Evolutionary conservation across 2,888 invertebrate genomes (phyloP).

Genomic region (Eilema sororculum): DNA sequence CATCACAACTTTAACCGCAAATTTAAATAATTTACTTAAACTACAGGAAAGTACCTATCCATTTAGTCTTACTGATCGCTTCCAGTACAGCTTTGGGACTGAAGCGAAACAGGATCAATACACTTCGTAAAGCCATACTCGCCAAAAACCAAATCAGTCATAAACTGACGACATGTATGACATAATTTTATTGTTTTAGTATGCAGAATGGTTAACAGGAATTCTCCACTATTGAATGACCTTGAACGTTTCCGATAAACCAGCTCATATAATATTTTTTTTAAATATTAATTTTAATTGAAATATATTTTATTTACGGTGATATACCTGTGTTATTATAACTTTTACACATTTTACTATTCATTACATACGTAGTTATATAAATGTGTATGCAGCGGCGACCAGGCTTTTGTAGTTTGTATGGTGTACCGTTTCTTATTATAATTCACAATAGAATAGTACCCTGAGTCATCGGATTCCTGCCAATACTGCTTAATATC

Average conservation of each 20-base stretch:
- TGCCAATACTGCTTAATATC: no score
- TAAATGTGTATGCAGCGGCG: no score
- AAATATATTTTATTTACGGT: neutral
- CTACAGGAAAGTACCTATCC: no score
- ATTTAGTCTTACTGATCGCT: neutral
- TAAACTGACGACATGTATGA: slow-evolving; percentile 40
- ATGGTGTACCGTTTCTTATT: no score
- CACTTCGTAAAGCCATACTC: slow-evolving; percentile 20
- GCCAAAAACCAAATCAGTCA: slow-evolving; percentile 28
- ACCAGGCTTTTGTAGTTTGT: no score
- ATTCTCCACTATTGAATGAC: slow-evolving; percentile 27
- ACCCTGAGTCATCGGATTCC: no score
- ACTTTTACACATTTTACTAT: neutral
- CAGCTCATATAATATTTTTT: neutral
- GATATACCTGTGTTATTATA: neutral
- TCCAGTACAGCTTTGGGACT: neutral
- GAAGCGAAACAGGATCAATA: slow-evolving; percentile 1
- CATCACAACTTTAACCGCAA: no score
- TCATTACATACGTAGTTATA: no score
- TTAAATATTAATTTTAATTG: neutral
- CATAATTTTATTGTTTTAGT: slow-evolving; percentile 26
- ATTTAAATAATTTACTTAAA: no score
- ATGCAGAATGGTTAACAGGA: slow-evolving; percentile 18
- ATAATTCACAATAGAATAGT: no score
- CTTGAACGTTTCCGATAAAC: slow-evolving; percentile 25